phyloP scores from a whole-genome alignment of 2,113 vertebrate species.

The Sorex araneus region DNA sequence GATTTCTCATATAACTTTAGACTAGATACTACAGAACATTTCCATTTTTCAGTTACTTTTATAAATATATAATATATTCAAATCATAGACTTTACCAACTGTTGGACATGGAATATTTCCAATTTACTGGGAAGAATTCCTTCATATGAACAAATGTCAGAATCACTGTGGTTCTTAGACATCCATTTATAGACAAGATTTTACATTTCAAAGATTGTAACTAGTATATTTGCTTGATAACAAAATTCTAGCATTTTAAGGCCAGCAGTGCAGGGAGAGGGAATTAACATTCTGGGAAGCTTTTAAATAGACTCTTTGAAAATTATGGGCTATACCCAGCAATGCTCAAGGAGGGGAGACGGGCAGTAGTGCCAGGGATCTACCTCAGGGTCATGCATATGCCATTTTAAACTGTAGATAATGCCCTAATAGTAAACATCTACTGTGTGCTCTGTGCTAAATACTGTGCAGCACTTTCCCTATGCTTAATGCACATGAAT shows the following conservation, averaged over 20 bases:
- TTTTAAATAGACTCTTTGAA: background rate
- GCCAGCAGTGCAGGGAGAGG: background rate
- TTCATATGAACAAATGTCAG: slow-evolving; percentile 54
- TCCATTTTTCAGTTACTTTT: slow-evolving; percentile 37
- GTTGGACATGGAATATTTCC: slow-evolving; percentile 22
- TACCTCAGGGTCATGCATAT: too few relatives aligned
- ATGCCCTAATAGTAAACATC: background rate
- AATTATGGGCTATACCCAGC: too few relatives aligned
- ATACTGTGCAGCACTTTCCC: background rate
- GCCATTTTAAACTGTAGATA: background rate
- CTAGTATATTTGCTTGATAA: background rate
- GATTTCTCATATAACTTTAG: background rate
- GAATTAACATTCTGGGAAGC: background rate
- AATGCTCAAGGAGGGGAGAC: too few relatives aligned
- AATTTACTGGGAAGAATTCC: slow-evolving; percentile 33
- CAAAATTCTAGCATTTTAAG: background rate
- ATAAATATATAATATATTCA: slow-evolving; percentile 40
- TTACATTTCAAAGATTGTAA: slow-evolving; percentile 42
- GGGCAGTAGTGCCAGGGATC: too few relatives aligned
- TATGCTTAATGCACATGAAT: background rate
- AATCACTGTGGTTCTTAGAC: slow-evolving; percentile 43
- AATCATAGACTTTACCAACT: slow-evolving; percentile 57
- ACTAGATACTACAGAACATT: background rate
- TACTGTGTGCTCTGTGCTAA: too few relatives aligned
- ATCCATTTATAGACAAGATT: background rate